Percentiles rank a stretch among this genome's conserved stretches.
Conservation (phyloP, 2,888 invertebrate species). For the Timema cristinae region DNA sequence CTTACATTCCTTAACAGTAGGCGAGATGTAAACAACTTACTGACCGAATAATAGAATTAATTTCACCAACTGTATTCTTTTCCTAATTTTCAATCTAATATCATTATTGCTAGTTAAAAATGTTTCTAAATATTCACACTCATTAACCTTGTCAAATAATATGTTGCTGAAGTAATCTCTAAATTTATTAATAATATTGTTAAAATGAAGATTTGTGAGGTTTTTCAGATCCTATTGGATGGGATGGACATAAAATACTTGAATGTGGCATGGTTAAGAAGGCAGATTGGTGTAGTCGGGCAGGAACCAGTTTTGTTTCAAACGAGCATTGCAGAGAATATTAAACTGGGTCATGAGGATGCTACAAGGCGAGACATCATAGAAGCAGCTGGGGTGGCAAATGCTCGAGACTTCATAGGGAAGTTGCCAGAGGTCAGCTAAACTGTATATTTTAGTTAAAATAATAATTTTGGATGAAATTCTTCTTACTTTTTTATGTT, state of each 20-base stretch:
- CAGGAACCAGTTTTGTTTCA: conserved; percentile 88
- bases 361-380: conserved; percentile 64
- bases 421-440: conserved; percentile 61
- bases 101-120: too few relatives aligned
- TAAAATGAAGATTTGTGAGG: background rate
- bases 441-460: too few relatives aligned
- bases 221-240: conserved; percentile 57
- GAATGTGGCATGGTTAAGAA: conserved; percentile 77
- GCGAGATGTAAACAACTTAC: too few relatives aligned
- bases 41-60: too few relatives aligned
- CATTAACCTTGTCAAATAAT: too few relatives aligned
- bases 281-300: conserved; percentile 81
- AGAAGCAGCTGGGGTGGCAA: conserved; percentile 66
- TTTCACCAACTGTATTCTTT: too few relatives aligned
- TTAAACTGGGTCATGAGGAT: conserved; percentile 70
- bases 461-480: too few relatives aligned
- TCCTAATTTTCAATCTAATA: too few relatives aligned
- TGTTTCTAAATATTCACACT: too few relatives aligned
- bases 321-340: conserved; percentile 80
- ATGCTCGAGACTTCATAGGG: conserved; percentile 72
- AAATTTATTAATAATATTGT: too few relatives aligned
- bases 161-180: too few relatives aligned
- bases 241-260: conserved; percentile 63
- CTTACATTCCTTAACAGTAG: too few relatives aligned
- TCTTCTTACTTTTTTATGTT: background rate